Evolutionary conservation across 2,797 vertebrate genomes (phyloP).

Genomic region (Pangasius sanitwongsei): DNA sequence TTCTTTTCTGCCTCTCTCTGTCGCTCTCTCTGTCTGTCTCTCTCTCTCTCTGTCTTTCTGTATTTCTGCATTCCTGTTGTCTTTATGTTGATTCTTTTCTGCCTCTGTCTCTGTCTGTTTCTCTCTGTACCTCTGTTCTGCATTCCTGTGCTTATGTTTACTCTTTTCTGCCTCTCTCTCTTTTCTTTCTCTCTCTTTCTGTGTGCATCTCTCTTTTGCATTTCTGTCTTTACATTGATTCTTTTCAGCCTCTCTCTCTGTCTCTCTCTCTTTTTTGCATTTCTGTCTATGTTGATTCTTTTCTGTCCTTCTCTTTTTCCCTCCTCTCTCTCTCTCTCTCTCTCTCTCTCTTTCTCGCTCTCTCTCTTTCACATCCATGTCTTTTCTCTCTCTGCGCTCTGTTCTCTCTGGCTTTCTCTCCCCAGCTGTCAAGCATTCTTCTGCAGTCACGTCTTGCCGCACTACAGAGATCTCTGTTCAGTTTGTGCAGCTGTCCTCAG

Average conservation of each 20-base stretch:
- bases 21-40: neutral
- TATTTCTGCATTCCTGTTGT: constrained; percentile 33
- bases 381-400: constrained; percentile 41
- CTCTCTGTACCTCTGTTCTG: neutral
- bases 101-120: neutral
- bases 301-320: neutral
- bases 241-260: neutral
- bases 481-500: constrained; percentile 57
- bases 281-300: neutral
- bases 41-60: constrained; percentile 34
- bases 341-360: neutral
- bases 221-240: neutral
- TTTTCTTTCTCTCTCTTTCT: neutral
- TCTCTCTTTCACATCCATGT: neutral
- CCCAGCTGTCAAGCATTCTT: constrained; percentile 58
- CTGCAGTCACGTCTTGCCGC: constrained; percentile 50
- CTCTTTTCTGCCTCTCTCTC: neutral
- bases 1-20: neutral
- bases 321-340: neutral
- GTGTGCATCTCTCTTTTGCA: neutral
- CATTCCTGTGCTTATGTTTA: neutral
- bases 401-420: constrained; percentile 47
- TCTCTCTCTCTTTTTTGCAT: neutral
- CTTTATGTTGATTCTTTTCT: constrained; percentile 23
- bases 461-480: constrained; percentile 46